Evolutionary conservation across 2,888 invertebrate genomes (phyloP).

Genomic region (Orthosia cruda): DNA sequence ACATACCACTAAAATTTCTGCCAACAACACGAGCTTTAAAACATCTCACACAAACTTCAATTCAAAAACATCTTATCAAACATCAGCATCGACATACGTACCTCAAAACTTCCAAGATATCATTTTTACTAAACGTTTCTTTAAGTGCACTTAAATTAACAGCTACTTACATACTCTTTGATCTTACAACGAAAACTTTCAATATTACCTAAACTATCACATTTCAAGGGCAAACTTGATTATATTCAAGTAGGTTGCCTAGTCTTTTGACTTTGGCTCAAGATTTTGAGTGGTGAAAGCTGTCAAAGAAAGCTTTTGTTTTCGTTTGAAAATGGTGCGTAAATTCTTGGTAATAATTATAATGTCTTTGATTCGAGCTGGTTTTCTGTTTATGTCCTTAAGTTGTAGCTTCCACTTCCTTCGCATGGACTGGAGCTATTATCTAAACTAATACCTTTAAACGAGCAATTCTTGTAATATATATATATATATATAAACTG

Average conservation of each 20-base stretch:
- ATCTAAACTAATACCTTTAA: too few species aligned
- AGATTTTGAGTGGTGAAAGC: background rate
- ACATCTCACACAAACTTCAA: background rate
- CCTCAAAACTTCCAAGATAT: slow-evolving; percentile 10
- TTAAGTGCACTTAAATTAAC: slow-evolving; percentile 19
- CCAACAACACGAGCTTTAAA: background rate
- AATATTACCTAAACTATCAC: slow-evolving; percentile 28
- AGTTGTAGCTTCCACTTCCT: background rate
- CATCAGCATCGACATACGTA: background rate
- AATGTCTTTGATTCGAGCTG: background rate
- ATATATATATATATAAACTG: too few species aligned
- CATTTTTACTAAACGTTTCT: slow-evolving; percentile 33
- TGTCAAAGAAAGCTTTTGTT: slow-evolving; percentile 16
- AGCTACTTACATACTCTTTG: slow-evolving; percentile 34
- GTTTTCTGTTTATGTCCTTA: background rate
- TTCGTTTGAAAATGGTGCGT: background rate
- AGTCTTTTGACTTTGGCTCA: slow-evolving; percentile 1
- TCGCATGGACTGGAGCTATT: background rate
- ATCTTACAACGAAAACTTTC: slow-evolving; percentile 37
- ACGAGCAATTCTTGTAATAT: too few species aligned
- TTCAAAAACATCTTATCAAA: background rate
- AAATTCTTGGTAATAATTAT: background rate
- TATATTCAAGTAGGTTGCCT: slow-evolving; percentile 6
- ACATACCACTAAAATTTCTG: background rate
- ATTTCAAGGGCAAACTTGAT: slow-evolving; percentile 35